Percentiles rank a stretch among this genome's conserved stretches.
Conservation (phyloP, 2,888 invertebrate genomes). For the Halictus ligatus region DNA sequence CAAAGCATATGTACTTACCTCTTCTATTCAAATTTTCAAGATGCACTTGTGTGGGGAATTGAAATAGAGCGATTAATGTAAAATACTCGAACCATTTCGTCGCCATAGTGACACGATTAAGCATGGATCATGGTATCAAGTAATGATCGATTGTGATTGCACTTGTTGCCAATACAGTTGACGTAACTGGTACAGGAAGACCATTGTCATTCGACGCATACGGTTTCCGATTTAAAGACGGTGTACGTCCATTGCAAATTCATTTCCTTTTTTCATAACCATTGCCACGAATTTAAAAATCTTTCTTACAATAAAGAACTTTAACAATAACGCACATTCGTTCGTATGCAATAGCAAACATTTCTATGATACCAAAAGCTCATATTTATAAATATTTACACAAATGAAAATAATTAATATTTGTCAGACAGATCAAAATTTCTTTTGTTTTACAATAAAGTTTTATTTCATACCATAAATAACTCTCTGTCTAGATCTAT, state of each 20-base stretch:
- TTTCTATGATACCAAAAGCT: no score
- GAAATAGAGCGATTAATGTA: constrained; percentile 25
- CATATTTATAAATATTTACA: no score
- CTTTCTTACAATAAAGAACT: neutral
- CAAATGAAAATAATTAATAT: no score
- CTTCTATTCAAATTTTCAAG: neutral
- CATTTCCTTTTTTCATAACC: neutral
- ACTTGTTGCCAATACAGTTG: constrained; percentile 43
- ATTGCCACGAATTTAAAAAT: neutral
- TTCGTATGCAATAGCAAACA: no score
- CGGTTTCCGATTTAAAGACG: constrained; percentile 14
- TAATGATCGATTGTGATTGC: constrained; percentile 28
- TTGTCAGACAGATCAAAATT: no score
- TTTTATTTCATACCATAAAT: no score
- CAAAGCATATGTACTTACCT: constrained; percentile 30
- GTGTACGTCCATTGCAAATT: neutral
- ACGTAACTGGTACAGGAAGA: constrained; percentile 34
- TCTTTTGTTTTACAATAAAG: no score
- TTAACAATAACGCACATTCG: no score
- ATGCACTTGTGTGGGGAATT: neutral
- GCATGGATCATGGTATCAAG: constrained; percentile 11
- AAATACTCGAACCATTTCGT: constrained; percentile 15
- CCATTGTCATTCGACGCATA: constrained; percentile 10
- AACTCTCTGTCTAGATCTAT: no score
- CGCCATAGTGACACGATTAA: constrained; percentile 44